phyloP scores from a whole-genome alignment of 1,140 invertebrate species.

The Trissolcus basalis region DNA sequence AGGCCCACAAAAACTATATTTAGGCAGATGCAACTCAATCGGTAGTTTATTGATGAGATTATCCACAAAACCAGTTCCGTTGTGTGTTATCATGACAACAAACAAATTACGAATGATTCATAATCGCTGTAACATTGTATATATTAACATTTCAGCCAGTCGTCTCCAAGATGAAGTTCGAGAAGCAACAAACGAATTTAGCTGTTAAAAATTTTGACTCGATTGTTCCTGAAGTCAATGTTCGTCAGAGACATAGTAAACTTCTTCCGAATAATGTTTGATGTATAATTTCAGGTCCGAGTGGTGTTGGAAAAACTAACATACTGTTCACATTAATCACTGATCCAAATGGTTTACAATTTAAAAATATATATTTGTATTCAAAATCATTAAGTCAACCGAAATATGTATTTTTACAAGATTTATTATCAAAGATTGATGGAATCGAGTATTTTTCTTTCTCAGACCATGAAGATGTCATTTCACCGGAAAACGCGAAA shows the following conservation, averaged over 20 bases:
- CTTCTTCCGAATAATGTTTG: neutral
- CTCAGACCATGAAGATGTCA: neutral
- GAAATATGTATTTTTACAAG: neutral
- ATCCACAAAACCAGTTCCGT: no score
- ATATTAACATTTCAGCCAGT: neutral
- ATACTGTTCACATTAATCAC: neutral
- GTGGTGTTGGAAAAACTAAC: neutral
- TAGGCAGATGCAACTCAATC: conserved; percentile 72
- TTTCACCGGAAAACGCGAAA: neutral
- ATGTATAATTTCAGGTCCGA: neutral
- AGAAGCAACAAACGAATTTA: neutral
- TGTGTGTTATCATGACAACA: conserved; percentile 7
- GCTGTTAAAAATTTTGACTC: neutral
- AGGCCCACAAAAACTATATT: conserved; percentile 73
- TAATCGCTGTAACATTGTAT: neutral
- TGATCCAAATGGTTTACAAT: neutral
- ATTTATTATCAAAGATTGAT: neutral
- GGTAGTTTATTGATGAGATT: conserved; percentile 68
- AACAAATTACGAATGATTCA: neutral
- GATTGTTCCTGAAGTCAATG: neutral
- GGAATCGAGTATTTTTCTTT: neutral
- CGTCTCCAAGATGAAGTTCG: neutral
- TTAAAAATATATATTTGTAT: neutral
- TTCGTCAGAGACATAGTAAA: neutral
- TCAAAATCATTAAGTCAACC: neutral